These are phyloP conservation scores for Scelioninae gen. 2 DNA, from an alignment of 2,888 invertebrate species.

Conservation along the genomic window DNA sequence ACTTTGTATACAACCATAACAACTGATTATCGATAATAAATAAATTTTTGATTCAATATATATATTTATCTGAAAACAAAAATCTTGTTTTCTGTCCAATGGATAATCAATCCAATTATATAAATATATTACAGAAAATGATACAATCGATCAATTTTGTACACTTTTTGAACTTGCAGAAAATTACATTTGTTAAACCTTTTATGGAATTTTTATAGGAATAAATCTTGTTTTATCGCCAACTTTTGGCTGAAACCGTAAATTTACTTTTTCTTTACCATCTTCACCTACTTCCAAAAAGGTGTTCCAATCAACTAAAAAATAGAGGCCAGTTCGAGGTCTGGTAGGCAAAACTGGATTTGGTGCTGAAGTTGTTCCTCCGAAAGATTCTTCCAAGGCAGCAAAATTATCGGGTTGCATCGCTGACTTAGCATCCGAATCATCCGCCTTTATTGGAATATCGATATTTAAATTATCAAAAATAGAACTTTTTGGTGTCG, in stretches of 20 bases:
- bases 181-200: not conserved
- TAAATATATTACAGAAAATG: slow-evolving; percentile 35
- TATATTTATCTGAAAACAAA: slow-evolving; percentile 11
- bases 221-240: slow-evolving; percentile 88
- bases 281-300: slow-evolving; percentile 89
- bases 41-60: not conserved
- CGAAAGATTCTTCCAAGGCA: slow-evolving; percentile 87
- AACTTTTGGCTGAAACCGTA: slow-evolving; percentile 87
- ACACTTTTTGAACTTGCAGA: slow-evolving; percentile 17
- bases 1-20: slow-evolving; percentile 14
- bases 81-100: slow-evolving; percentile 26
- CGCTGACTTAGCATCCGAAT: slow-evolving; percentile 60
- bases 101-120: slow-evolving; percentile 7
- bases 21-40: slow-evolving; percentile 20
- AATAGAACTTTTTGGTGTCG: slow-evolving; percentile 22
- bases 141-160: slow-evolving; percentile 45
- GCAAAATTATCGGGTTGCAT: slow-evolving; percentile 75
- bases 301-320: slow-evolving; percentile 90
- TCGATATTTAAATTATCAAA: slow-evolving; percentile 44
- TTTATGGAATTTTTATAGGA: slow-evolving; percentile 83
- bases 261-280: slow-evolving; percentile 84
- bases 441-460: slow-evolving; percentile 19
- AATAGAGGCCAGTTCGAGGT: slow-evolving; percentile 87
- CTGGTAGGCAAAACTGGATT: slow-evolving; percentile 82
- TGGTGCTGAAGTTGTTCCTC: slow-evolving; percentile 79